A percentile compares a stretch with the other conserved stretches of the same genome.
These are phyloP conservation scores for Gerris buenoi DNA, from an alignment of 1,140 invertebrate genomes.

Conservation along the genomic window DNA sequence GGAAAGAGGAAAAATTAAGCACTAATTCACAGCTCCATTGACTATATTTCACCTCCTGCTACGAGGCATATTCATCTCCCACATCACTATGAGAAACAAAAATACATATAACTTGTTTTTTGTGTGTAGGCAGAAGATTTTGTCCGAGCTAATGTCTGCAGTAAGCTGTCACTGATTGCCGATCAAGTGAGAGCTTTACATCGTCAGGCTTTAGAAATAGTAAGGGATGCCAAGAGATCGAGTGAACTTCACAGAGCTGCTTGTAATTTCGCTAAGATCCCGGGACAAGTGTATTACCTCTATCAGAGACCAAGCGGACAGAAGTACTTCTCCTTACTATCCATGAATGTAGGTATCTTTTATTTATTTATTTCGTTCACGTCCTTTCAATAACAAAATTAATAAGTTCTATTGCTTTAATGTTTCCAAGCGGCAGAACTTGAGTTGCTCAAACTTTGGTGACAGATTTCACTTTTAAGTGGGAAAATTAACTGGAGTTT, in stretches of 20 bases:
- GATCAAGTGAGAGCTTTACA: background rate
- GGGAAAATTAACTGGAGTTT: too few species aligned
- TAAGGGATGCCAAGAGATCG: background rate
- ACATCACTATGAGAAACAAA: too few species aligned
- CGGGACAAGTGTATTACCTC: background rate
- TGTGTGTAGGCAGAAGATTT: background rate
- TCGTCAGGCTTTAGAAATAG: background rate
- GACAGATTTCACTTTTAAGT: too few species aligned
- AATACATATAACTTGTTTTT: too few species aligned
- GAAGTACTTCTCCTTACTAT: background rate
- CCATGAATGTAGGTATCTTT: background rate
- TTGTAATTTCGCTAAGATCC: background rate
- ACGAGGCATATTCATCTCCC: too few species aligned
- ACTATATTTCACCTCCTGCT: too few species aligned
- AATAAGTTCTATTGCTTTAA: background rate
- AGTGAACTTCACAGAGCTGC: background rate
- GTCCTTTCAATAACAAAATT: too few species aligned
- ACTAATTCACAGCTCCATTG: too few species aligned
- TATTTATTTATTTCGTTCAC: too few species aligned
- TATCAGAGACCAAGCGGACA: background rate
- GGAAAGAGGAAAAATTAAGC: too few species aligned
- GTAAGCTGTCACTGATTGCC: background rate
- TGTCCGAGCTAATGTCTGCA: background rate
- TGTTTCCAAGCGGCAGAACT: background rate
- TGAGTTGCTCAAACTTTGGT: too few species aligned